A percentile compares a stretch with the other conserved stretches of the same genome.
Conservation (phyloP, 2,113 vertebrate genomes). For the Embiotoca jacksoni region DNA sequence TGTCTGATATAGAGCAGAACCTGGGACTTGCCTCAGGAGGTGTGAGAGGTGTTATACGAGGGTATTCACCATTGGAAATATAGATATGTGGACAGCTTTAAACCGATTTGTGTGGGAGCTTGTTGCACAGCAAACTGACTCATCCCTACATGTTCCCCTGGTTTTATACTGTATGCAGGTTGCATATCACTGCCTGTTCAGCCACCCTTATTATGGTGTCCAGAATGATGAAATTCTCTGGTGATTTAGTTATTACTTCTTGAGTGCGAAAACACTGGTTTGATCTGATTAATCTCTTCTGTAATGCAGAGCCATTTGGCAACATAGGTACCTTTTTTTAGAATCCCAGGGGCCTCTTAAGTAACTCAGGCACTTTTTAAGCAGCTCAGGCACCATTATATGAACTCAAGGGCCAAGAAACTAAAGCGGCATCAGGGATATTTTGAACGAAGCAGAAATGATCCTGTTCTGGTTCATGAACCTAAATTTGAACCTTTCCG, state of each 20-base stretch:
- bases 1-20: conserved; percentile 34
- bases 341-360: neutral
- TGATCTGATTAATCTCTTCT: too few relatives aligned
- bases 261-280: neutral
- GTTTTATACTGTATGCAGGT: conserved; percentile 18
- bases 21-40: conserved; percentile 42
- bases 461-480: too few relatives aligned
- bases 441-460: too few relatives aligned
- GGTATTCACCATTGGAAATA: conserved; percentile 42
- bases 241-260: neutral
- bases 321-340: too few relatives aligned
- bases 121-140: conserved; percentile 34
- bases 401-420: too few relatives aligned
- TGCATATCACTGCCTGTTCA: neutral
- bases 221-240: neutral
- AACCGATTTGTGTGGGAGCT: conserved; percentile 48
- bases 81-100: conserved; percentile 27
- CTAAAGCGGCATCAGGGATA: too few relatives aligned
- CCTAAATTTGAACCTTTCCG: too few relatives aligned
- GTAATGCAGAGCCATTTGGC: too few relatives aligned
- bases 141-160: conserved; percentile 23
- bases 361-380: too few relatives aligned
- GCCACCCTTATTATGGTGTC: neutral
- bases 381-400: too few relatives aligned
- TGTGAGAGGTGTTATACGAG: conserved; percentile 45